Percentiles rank a stretch among this genome's conserved stretches.
Evolutionary conservation across 64 coral and sea anemone species (phyloP).

Genomic region (Pachyseris speciosa): DNA sequence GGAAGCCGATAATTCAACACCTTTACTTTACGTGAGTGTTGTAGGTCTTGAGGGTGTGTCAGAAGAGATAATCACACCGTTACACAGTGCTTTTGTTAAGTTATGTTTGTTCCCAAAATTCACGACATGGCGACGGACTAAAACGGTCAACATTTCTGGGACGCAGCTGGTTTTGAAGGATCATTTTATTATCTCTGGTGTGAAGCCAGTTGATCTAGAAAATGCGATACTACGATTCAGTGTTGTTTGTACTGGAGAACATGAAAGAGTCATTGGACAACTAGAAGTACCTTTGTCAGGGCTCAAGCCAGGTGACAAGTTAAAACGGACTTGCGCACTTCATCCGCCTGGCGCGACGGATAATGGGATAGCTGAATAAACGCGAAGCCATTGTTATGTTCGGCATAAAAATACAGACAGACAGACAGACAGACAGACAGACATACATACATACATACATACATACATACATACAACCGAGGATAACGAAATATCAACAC

Average conservation of each 20-base stretch:
- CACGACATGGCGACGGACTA: slow-evolving; percentile 37
- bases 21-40: slow-evolving; percentile 49
- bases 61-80: neutral
- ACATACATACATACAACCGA: no score
- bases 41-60: neutral
- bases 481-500: no score
- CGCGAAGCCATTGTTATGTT: no score
- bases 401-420: no score
- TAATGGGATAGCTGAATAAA: neutral
- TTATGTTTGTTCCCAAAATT: slow-evolving; percentile 2
- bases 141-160: neutral
- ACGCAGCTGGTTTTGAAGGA: neutral
- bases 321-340: slow-evolving; percentile 47
- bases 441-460: no score
- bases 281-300: slow-evolving; percentile 13
- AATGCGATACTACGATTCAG: neutral
- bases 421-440: no score
- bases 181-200: slow-evolving; percentile 21
- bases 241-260: slow-evolving; percentile 10
- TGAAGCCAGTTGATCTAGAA: slow-evolving; percentile 17
- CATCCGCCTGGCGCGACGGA: neutral
- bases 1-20: neutral
- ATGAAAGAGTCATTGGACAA: neutral
- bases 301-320: slow-evolving; percentile 58
- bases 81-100: neutral